Percentiles rank a stretch among this genome's conserved stretches.
These are phyloP conservation scores for Vespertilio murinus DNA, from an alignment of 2,797 vertebrate genomes.

Conservation along the genomic window DNA sequence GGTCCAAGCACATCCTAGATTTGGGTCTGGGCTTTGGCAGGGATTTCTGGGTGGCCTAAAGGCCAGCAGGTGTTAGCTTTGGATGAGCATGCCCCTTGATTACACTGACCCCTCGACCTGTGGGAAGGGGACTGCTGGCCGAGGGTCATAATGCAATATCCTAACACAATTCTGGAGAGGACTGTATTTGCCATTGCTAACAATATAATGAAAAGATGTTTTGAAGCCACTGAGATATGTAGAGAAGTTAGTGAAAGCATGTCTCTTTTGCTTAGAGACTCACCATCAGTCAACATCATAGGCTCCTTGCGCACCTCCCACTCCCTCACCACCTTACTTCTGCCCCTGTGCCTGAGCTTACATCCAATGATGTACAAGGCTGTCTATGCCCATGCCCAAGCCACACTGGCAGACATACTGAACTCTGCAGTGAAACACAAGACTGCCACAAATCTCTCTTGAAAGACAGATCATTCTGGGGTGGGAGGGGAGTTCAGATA, in stretches of 20 bases:
- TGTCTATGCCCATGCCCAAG: too few relatives aligned
- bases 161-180: background rate
- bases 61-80: background rate
- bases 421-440: background rate
- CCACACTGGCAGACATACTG: background rate
- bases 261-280: background rate
- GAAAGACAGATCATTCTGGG: slow-evolving; percentile 57
- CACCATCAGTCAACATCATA: background rate
- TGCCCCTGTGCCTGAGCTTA: background rate
- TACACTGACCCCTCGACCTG: background rate
- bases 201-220: background rate
- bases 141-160: background rate
- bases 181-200: background rate
- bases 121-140: background rate
- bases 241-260: background rate
- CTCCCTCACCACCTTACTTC: background rate
- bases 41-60: background rate
- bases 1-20: background rate
- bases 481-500: background rate
- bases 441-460: background rate
- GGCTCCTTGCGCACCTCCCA: background rate
- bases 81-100: rapidly evolving
- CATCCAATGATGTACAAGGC: rapidly evolving
- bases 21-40: background rate
- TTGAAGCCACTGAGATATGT: background rate